phyloP scores from a whole-genome alignment of 2,113 vertebrate genomes.

The Poeciliopsis prolifica region DNA sequence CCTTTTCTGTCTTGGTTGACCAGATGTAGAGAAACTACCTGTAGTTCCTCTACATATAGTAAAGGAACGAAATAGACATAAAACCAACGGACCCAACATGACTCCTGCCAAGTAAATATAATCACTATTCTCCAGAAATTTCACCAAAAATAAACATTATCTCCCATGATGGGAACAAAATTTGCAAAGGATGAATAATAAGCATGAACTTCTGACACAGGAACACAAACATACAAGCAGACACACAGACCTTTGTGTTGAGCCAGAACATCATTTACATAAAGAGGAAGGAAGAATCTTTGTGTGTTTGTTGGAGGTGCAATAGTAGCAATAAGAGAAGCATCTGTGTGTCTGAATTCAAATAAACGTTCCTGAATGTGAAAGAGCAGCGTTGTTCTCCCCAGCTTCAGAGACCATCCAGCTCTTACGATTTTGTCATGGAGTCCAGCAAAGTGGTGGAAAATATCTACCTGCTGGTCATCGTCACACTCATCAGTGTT shows the following conservation, averaged over 20 bases:
- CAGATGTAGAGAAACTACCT: neutral
- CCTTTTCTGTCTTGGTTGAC: neutral
- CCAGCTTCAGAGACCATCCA: constrained; percentile 7
- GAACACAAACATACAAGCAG: neutral
- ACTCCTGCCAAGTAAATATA: neutral
- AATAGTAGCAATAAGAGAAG: neutral
- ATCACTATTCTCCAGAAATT: neutral
- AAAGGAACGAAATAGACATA: neutral
- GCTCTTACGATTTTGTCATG: constrained; percentile 69
- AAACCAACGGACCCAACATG: neutral
- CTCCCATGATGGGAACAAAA: neutral
- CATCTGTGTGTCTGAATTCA: neutral
- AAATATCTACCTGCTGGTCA: constrained; percentile 84
- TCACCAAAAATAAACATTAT: neutral
- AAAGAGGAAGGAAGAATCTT: constrained; percentile 52
- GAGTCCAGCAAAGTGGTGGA: constrained; percentile 80
- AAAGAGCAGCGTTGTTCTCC: constrained; percentile 15
- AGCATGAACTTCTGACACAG: neutral
- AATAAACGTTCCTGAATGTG: neutral
- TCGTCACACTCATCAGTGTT: constrained; percentile 89
- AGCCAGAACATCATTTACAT: constrained; percentile 56
- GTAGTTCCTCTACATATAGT: too few relatives aligned
- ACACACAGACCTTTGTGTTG: constrained; percentile 15
- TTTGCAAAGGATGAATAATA: constrained; percentile 4
- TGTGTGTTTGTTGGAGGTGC: constrained; percentile 13